Evolutionary conservation across 2,797 vertebrate genomes (phyloP), one percentile per base, ranked within the genome.

Genomic region (Takifugu ocellatus): DNA sequence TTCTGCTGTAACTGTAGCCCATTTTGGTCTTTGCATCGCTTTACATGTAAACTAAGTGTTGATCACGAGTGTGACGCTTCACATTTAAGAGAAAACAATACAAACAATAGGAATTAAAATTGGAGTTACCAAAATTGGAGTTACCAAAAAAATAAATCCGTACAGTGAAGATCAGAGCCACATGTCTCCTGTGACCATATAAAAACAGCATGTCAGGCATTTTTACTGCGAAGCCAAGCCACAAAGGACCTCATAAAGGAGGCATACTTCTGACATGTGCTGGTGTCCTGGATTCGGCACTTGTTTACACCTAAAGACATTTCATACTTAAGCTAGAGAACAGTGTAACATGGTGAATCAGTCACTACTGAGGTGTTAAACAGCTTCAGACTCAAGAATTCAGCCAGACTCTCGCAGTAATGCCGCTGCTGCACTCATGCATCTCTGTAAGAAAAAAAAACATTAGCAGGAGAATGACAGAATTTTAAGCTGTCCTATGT

Each of bases 401-500:
- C 66, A 44, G 45, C 25, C 12, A 16, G 43, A 6, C 36, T 44
- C 36, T 44, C 4, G 7, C 51, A 27, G 50, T 58, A 8, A 53
- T 56, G 55, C 63, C 66, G 24, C 14, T 0, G 31, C 43, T 67
- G 57, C 61, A 53, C 58, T 58, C 60, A 47, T 61, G 54, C 25
- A 60, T 58, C 25, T 48, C 49, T 9, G 46, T 44, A 49, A 54
- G 48, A 4, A 39, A 12, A 51, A 21, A 29, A 61, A 42, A 64
- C 56, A 66, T 57, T 39, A 53, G 68, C 57, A 45, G 65, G 21
- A 46, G 59, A 49, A 27, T 63, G 63, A 45, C 29, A 66, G 50
- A 58, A 68, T 73, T 76, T 81, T 72, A 82, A 71, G 4, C 53
- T 48, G 77, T 75, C 75, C 49, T 51, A 63, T 74, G 78, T 69